A percentile compares a stretch with the other conserved stretches of the same genome.
phyloP scores from a whole-genome alignment of 2,113 vertebrate species.

The Ginglymostoma cirratum region DNA sequence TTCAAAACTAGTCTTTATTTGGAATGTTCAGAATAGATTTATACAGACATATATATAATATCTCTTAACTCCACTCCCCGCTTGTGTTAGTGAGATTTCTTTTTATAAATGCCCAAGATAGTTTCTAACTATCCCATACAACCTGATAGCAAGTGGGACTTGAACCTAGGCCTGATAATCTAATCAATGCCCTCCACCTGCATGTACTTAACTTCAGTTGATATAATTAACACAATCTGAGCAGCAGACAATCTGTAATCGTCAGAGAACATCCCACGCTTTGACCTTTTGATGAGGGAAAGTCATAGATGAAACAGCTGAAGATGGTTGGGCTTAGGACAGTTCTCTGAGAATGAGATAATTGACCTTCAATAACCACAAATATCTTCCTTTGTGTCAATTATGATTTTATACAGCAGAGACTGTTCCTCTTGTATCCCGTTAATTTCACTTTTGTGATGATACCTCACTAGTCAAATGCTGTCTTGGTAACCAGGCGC shows the following conservation, averaged over 20 bases:
- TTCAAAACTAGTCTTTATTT: too few species aligned
- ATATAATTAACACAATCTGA: background rate
- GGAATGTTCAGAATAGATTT: too few species aligned
- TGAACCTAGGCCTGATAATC: too few species aligned
- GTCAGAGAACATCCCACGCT: background rate
- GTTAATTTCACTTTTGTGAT: background rate
- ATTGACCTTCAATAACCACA: background rate
- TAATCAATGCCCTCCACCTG: too few species aligned
- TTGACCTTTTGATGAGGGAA: background rate
- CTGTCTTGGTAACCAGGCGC: background rate
- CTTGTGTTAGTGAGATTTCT: too few species aligned
- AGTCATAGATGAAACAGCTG: background rate
- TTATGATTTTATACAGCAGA: background rate
- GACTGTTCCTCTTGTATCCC: background rate
- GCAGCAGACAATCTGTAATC: background rate
- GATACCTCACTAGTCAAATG: background rate
- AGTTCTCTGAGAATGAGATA: background rate
- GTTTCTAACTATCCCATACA: too few species aligned
- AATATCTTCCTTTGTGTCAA: background rate
- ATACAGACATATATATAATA: too few species aligned
- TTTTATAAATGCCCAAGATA: too few species aligned
- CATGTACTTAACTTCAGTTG: background rate
- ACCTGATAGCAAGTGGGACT: too few species aligned
- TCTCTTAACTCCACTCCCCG: too few species aligned
- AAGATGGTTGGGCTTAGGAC: background rate